Conservation (phyloP, 2,797 vertebrate genomes). For the Arremon brunneinucha region DNA sequence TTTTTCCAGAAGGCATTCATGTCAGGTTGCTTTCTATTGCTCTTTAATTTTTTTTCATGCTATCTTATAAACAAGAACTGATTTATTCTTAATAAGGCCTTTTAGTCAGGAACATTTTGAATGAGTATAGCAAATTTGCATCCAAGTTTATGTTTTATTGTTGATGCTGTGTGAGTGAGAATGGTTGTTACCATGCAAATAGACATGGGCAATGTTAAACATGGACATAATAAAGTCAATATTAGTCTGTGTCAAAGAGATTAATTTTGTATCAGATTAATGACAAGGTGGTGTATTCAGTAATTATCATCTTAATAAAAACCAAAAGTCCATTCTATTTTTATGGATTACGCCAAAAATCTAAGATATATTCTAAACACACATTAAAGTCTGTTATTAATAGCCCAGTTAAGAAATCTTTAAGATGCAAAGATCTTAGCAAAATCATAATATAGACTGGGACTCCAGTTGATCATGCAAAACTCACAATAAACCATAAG, state of each 20-base stretch:
- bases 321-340: background rate
- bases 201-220: background rate
- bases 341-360: background rate
- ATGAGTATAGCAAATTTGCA: background rate
- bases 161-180: background rate
- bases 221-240: background rate
- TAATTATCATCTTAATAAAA: background rate
- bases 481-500: background rate
- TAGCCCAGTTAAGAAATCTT: background rate
- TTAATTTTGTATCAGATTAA: background rate
- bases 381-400: background rate
- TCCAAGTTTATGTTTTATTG: background rate
- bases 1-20: background rate
- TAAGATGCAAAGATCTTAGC: background rate
- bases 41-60: background rate
- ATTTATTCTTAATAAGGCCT: background rate
- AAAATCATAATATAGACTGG: background rate
- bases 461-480: background rate
- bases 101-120: background rate
- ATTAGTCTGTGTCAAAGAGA: background rate
- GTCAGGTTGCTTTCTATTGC: background rate
- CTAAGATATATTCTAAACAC: background rate
- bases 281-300: background rate
- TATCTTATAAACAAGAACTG: background rate
- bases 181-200: background rate